These are phyloP conservation scores for Vannuccia rotundouncinata DNA, from an alignment of 2,888 invertebrate species.

Conservation along the genomic window DNA sequence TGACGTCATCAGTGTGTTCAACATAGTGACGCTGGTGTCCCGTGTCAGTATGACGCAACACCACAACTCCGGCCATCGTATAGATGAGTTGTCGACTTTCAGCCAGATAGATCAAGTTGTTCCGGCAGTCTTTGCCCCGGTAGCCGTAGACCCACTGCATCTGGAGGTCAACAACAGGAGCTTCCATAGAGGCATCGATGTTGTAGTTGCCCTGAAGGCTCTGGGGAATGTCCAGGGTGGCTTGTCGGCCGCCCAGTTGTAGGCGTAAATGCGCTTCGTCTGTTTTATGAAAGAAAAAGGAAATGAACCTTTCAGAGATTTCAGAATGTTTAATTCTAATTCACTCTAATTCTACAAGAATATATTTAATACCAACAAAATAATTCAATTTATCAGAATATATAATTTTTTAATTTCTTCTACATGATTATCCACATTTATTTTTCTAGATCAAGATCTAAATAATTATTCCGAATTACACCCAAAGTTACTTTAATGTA, in stretches of 20 bases:
- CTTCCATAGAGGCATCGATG: background rate
- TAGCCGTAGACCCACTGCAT: conserved; percentile 66
- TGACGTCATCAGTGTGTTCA: conserved; percentile 87
- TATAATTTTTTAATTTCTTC: too few species aligned
- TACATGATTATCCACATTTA: too few species aligned
- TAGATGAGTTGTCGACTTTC: conserved; percentile 81
- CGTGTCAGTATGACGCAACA: conserved; percentile 81
- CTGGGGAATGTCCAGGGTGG: background rate
- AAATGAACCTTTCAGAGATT: too few species aligned
- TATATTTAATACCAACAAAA: too few species aligned
- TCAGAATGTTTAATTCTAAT: too few species aligned
- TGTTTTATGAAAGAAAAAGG: too few species aligned
- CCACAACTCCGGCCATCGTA: conserved; percentile 83
- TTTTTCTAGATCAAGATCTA: too few species aligned
- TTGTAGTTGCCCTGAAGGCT: background rate
- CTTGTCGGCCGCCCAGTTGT: background rate
- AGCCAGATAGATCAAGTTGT: conserved; percentile 78
- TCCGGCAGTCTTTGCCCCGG: conserved; percentile 81
- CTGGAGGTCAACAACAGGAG: background rate
- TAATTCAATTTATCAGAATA: too few species aligned
- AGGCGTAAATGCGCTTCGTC: background rate
- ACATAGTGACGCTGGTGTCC: conserved; percentile 82
- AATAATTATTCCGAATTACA: too few species aligned
- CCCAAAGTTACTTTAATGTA: too few species aligned
- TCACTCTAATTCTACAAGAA: too few species aligned